Evolutionary conservation across 2,888 invertebrate species (phyloP), one percentile per base, ranked within the genome.

Genomic region (Eupithecia subfuscata): DNA sequence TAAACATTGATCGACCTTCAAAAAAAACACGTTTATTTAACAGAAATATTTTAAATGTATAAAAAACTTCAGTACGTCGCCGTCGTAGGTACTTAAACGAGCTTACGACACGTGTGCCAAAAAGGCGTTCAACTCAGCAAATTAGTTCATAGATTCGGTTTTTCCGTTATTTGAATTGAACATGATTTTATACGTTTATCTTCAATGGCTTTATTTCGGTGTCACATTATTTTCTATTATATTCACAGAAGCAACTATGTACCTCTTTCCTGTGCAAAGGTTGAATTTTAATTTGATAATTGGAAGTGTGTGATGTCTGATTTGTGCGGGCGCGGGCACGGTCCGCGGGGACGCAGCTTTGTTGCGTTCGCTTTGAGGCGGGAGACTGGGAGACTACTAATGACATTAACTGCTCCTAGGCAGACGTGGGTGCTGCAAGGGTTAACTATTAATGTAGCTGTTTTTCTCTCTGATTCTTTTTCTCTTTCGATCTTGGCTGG

Each of bases 231-330:
- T 52, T 52, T n/a, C 9, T 56, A 22, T 22, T 40, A 40, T 25
- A 25, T 22, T 4, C 12, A 14, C 14, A 22, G 14, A 25, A 30
- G 30, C 30, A n/a, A 43, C 43, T 18, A 30, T 71, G 14, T 18
- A 6, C 16, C 22, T 18, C 4, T 65, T 3, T 65, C 14, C 77
- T 77, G 73, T 73, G 72, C 30, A 73, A 45, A 68, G 70, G 74
- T 75, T 75, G 70, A 73, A 73, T 75, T 75, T 77, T 77, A 75
- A 77, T 77, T 77, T 77, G 77, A 77, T 77, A 77, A 77, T 77
- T 64, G 77, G 70, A 75, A 75, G 77, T 77, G 25, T 69, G 60
- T 60, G 52, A n/a, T 52, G 56, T 70, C 73, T 69, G 76, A 72
- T 70, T 76, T 30, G 40, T 69, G 25, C 68, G 72, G 45, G 48